Evolutionary conservation across 2,888 invertebrate species (phyloP).

Genomic region (Ophioninae sp.): DNA sequence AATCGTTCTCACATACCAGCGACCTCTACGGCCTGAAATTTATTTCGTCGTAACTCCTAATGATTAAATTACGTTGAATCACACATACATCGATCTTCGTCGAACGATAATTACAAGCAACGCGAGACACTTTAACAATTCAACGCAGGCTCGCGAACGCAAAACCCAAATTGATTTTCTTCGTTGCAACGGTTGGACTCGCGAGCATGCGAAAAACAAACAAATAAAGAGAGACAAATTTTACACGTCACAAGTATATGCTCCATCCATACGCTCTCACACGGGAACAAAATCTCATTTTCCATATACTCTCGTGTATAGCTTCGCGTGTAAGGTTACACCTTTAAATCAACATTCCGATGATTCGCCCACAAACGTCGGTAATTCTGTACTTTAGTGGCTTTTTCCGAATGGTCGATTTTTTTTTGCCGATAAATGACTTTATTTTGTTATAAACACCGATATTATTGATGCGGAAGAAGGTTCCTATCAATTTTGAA

Average conservation of each 20-base stretch:
- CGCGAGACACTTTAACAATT: slow-evolving; percentile 31
- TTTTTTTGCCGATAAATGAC: no score
- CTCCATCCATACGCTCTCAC: slow-evolving; percentile 20
- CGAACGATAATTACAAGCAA: slow-evolving; percentile 51
- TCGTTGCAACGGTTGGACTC: slow-evolving; percentile 1
- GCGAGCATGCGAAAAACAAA: slow-evolving; percentile 29
- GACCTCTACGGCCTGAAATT: background rate
- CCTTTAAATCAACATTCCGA: slow-evolving; percentile 28
- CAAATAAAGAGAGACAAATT: slow-evolving; percentile 2
- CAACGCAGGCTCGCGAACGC: slow-evolving; percentile 12
- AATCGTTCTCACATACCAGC: slow-evolving; percentile 1
- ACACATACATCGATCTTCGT: slow-evolving; percentile 39
- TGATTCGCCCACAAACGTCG: slow-evolving; percentile 33
- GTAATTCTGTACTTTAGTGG: no score
- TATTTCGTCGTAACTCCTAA: slow-evolving; percentile 11
- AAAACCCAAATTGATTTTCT: slow-evolving; percentile 19
- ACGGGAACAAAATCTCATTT: slow-evolving; percentile 3
- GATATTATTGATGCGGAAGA: no score
- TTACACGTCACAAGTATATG: slow-evolving; percentile 26
- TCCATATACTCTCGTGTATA: slow-evolving; percentile 16
- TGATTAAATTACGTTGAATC: slow-evolving; percentile 30
- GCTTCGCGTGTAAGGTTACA: slow-evolving; percentile 14
- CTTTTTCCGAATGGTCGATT: no score
- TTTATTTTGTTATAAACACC: no score
- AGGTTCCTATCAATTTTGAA: no score